Evolutionary conservation across 1,140 invertebrate species (phyloP), one percentile per base, ranked within the genome.

Genomic region (Hylaeus volcanicus): DNA sequence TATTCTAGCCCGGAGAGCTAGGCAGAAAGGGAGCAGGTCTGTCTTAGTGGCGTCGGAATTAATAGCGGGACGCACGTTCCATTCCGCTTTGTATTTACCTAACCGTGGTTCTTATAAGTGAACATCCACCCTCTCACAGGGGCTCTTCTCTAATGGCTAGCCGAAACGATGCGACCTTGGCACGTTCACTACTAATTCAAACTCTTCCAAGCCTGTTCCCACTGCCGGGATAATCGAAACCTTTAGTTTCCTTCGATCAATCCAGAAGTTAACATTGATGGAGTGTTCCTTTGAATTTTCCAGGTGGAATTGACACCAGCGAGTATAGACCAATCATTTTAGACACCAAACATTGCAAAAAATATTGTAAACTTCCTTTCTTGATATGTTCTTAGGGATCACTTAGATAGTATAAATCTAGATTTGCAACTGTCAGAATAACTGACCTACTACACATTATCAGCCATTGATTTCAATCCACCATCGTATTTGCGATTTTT

Each of bases 21-120:
- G 56, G 61, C 64, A 48, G 81, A 73, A 80, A 74, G 84, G 78
- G 75, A 77, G 78, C 65, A 43, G 71, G 86, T 90, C 86, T 86
- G 89, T 90, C 89, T 88, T 86, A 73, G 78, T 71, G 82, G 84
- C 79, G 81, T 82, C 48, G 53, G 74, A 85, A 81, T 82, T 81
- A 74, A 81, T 75, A 74, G 70, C 37, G 51, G 43, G 37, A 69
- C 65, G 58, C 58, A 70, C 61, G 61, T 70, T 74, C 72, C 72
- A 80, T 61, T 61, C 78, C 45, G 72, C 78, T 81, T 76, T 70
- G 73, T 64, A 76, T 76, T 69, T 69, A 76, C 48, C 64, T 64
- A 70, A 75, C 55, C 58, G 58, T 56, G 74, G 45, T 81, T 81
- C 79, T 81, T 81, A 81, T 76, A 70, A 81, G 37, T 5, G 74